Evolutionary conservation across 23 tunicate genomes (phyloP), one percentile per base, ranked within the genome.

Genomic region (Ascidia mentula): DNA sequence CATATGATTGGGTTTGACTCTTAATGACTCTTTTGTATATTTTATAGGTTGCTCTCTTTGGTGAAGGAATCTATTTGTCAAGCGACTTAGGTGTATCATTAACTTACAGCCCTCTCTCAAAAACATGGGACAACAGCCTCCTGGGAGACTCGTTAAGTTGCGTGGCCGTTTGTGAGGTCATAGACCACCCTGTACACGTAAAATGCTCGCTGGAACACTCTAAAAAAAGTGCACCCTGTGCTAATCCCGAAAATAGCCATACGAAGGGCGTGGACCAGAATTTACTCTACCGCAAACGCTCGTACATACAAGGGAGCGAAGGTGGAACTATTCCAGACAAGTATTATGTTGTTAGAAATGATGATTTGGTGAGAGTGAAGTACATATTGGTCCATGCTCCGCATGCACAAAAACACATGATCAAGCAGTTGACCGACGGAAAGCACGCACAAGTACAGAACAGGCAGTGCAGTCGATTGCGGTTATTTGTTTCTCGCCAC

Each of bases 61-160:
- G 98, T 22, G 98, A 93, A 80, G 98, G 98, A 31, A 93, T 88
- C 40, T 93, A 93, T 53, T 59, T 93, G 36, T 88, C 98, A 34
- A 84, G 88, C 59, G 87, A 88, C 75, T 60, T 93, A 30, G 37
- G 81, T 8, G 80, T 88, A 6, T 82, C 81, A 31, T 77, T 79
- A 60, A 69, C 75, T 13, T 93, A 84, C 80, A 88, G 93, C 46
- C 93, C 98, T 20, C 34, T 61, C 0, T 74, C 82, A n/a, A 31
- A 32, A 15, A 76, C 77, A 0, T 88, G 93, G 93, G 18, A 65
- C 34, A 71, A 80, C 59, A 88, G 93, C 60, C 26, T 93, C 34
- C 59, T 88, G 30, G 98, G 98, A 17, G 32, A 40, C 18, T 84
- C 89, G n/a, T 17, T 93, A 40, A 89, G 91, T 31, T 88, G 90